Evolutionary conservation across 2,888 invertebrate genomes (phyloP), one percentile per base, ranked within the genome.

Genomic region (Pristionchus mayeri): DNA sequence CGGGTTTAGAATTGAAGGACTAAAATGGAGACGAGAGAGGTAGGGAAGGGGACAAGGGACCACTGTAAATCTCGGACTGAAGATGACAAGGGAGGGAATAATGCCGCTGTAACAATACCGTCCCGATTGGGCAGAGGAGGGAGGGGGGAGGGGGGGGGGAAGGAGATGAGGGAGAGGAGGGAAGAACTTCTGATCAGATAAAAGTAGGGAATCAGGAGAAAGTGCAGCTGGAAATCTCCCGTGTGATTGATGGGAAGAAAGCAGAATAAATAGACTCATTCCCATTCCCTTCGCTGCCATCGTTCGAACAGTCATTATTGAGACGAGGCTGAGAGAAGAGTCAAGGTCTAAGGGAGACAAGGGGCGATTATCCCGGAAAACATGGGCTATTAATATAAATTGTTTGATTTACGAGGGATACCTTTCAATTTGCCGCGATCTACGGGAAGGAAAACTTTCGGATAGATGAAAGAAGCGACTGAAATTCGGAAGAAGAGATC

Each of bases 61-160:
- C 16, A 44, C 50, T 50, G 76, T 76, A 44, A 76, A 50, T 50
- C 76, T 76, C 48, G 48, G 16, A 16, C 50, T 4, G 18, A 76
- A 24, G 48, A 76, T 34, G 76, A n/a, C 16, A 2, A n/a, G 24
- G n/a, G 30, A 18, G 27, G 3, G 48, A 27, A 50, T 37, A 44
- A 50, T 24, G 76, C 37, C 7, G 67, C 18, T 67, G 67, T 67
- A 67, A 67, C 67, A 67, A 67, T 67, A 67, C 67, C 67, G 37
- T 34, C n/a, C 40, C 18, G 37, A 34, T 67, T 7, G 67, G 57
- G 18, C n/a, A 57, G 57, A 57, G 57, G 13, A 24, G 27, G 6
- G 13, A 27, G 27, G 37, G 44, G 34, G 30, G 30, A 63, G 30
- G n/a, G 16, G 67, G 37, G 67, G 37, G 7, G 18, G 37, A 30